Conservation (phyloP, 2,888 invertebrate genomes). For the Bombyx huttoni region DNA sequence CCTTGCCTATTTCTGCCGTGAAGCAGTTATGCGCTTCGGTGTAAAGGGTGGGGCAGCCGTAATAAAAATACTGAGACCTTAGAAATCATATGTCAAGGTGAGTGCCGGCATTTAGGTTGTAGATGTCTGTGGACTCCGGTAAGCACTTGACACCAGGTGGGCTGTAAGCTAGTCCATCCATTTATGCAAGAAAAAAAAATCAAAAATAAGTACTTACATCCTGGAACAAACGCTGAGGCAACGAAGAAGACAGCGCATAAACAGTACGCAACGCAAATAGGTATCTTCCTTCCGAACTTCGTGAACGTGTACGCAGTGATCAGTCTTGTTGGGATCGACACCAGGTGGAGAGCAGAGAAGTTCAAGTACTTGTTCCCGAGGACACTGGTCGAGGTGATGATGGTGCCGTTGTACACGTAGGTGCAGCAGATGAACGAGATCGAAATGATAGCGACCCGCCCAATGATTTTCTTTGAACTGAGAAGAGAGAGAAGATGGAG, state of each 20-base stretch:
- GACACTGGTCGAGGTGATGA: slow-evolving; percentile 81
- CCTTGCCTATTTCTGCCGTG: too few species aligned
- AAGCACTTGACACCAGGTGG: too few species aligned
- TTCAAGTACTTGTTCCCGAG: slow-evolving; percentile 83
- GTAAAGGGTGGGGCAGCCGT: too few species aligned
- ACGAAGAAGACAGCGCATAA: slow-evolving; percentile 68
- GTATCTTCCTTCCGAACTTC: slow-evolving; percentile 69
- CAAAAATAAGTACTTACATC: slow-evolving; percentile 36
- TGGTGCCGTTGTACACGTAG: slow-evolving; percentile 83
- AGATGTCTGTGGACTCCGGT: too few species aligned
- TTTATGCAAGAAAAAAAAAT: too few species aligned
- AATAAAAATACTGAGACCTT: too few species aligned
- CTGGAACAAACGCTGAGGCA: slow-evolving; percentile 67
- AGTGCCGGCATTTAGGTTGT: too few species aligned
- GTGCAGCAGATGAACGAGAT: slow-evolving; percentile 81
- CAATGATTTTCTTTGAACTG: slow-evolving; percentile 39
- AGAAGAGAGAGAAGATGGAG: slow-evolving; percentile 30
- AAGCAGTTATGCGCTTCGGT: too few species aligned
- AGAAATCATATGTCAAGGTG: too few species aligned
- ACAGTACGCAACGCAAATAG: slow-evolving; percentile 51
- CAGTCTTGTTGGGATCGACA: slow-evolving; percentile 75
- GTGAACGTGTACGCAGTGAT: slow-evolving; percentile 72
- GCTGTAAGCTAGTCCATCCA: too few species aligned
- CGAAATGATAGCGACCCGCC: slow-evolving; percentile 46
- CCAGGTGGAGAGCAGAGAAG: slow-evolving; percentile 76